These are phyloP conservation scores for Peromyscus californicus DNA, from an alignment of 2,113 vertebrate species.

Conservation along the genomic window DNA sequence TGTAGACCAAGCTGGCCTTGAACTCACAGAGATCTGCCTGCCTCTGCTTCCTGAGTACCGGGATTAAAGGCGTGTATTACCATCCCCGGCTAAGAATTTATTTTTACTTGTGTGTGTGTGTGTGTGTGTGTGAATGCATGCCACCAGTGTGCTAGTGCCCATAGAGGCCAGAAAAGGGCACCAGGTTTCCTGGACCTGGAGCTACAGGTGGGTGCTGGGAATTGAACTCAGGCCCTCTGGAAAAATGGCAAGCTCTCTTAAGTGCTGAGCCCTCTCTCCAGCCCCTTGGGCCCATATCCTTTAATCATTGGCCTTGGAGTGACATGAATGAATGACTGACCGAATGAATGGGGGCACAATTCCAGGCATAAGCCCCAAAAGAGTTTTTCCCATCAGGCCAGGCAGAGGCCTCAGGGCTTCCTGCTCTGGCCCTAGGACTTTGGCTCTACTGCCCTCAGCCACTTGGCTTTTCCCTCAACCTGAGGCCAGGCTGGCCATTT, in stretches of 20 bases:
- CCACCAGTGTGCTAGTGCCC: background rate
- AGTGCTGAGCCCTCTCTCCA: background rate
- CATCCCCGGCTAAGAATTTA: background rate
- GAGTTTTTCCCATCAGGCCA: background rate
- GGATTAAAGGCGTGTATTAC: background rate
- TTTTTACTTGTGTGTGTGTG: background rate
- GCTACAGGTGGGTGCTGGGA: background rate
- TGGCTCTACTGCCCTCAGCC: background rate
- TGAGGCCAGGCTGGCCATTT: background rate
- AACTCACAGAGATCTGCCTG: background rate
- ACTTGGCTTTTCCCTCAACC: background rate
- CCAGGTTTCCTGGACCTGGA: background rate
- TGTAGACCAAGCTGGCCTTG: background rate
- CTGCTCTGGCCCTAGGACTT: background rate
- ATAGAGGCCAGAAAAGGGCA: background rate
- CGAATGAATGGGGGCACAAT: too few species aligned
- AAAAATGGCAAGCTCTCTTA: background rate
- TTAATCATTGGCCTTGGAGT: background rate
- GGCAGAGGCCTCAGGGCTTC: background rate
- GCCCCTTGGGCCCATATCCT: background rate
- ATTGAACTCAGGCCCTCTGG: background rate
- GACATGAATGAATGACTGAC: background rate
- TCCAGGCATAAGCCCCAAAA: fast-evolving
- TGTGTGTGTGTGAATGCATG: background rate
- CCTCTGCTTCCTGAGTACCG: background rate